phyloP scores from a whole-genome alignment of 2,797 vertebrate species.

The Cheirogaleus major region DNA sequence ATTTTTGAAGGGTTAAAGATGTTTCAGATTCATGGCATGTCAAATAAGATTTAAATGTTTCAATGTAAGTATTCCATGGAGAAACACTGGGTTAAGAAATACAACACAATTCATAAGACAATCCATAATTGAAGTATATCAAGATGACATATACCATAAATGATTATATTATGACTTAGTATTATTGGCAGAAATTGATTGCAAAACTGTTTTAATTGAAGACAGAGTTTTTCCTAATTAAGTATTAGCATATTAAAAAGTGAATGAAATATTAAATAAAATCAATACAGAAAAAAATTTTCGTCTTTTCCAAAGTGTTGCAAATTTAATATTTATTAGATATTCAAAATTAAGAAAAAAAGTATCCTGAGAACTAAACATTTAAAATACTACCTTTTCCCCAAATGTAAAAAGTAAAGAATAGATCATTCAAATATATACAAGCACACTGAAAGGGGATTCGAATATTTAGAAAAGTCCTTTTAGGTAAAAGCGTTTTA shows the following conservation, averaged over 20 bases:
- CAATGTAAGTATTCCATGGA: background rate
- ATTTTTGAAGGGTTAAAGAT: background rate
- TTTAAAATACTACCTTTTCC: background rate
- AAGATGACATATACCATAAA: background rate
- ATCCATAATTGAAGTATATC: background rate
- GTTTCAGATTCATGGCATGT: background rate
- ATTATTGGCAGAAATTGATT: background rate
- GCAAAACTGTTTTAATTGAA: background rate
- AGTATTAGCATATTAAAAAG: background rate
- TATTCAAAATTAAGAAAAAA: conserved; percentile 7
- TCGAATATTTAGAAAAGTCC: background rate
- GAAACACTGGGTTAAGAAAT: background rate
- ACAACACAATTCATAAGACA: background rate
- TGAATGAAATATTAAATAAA: conserved; percentile 21
- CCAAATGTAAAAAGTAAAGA: background rate
- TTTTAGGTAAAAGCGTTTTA: background rate
- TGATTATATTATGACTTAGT: background rate
- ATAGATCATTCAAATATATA: background rate
- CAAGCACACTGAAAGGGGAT: background rate
- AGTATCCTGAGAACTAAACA: background rate
- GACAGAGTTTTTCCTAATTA: background rate
- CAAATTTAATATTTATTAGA: background rate
- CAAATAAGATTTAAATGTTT: background rate
- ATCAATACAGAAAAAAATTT: background rate
- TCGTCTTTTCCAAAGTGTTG: background rate